phyloP scores from a whole-genome alignment of 35 echinoderm and acorn worm species.

The Stichopus chloronotus region DNA sequence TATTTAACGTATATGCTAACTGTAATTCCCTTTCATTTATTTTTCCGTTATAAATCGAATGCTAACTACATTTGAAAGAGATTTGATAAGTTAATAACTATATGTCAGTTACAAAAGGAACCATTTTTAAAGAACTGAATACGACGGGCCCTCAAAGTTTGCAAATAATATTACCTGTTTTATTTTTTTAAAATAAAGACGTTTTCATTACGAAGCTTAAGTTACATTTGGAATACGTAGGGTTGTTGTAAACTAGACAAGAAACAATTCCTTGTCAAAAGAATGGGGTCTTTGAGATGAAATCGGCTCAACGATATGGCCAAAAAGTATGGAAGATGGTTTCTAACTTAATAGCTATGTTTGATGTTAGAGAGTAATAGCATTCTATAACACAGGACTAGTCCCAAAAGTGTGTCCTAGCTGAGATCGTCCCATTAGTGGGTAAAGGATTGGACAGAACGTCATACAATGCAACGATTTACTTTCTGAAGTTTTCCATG shows the following conservation, averaged over 20 bases:
- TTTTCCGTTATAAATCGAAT: background rate
- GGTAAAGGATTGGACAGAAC: background rate
- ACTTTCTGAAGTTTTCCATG: background rate
- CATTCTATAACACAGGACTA: background rate
- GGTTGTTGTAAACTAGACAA: no score
- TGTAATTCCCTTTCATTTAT: slow-evolving; percentile 14
- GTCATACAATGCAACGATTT: background rate
- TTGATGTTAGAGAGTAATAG: background rate
- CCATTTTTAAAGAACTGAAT: background rate
- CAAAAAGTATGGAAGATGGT: no score
- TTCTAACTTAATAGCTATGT: background rate
- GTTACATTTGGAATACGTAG: no score
- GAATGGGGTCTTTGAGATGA: no score
- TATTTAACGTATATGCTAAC: background rate
- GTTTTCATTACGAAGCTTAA: no score
- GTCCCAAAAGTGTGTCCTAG: background rate
- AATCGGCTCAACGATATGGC: no score
- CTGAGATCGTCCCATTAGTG: background rate
- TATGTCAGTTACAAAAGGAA: background rate
- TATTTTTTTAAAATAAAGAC: no score
- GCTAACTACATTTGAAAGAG: background rate
- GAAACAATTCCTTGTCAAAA: no score
- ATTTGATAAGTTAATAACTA: background rate
- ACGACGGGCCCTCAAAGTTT: background rate
- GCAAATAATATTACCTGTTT: no score